These are phyloP conservation scores for Noctuana brunneofusca DNA, from an alignment of 2,888 invertebrate genomes.

Conservation along the genomic window DNA sequence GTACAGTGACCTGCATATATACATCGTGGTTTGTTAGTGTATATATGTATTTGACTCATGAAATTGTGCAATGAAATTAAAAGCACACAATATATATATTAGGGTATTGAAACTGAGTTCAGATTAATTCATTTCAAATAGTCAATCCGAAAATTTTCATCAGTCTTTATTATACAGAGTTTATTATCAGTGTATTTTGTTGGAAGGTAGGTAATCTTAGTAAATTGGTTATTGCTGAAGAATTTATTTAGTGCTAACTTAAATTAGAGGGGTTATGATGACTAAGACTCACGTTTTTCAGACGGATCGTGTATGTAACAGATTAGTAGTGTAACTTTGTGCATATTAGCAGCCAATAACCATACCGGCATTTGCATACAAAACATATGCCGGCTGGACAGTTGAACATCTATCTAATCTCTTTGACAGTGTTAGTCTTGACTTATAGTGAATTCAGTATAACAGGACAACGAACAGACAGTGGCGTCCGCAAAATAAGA, in stretches of 20 bases:
- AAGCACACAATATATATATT: not conserved
- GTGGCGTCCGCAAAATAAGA: slow-evolving; percentile 38
- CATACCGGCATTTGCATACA: slow-evolving; percentile 54
- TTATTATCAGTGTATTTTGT: not conserved
- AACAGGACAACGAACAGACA: slow-evolving; percentile 44
- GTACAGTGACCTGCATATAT: not conserved
- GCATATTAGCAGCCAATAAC: slow-evolving; percentile 46
- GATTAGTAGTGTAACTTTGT: not conserved
- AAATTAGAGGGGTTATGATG: not conserved
- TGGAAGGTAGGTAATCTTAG: not conserved
- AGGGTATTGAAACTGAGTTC: too few species aligned
- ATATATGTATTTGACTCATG: not conserved
- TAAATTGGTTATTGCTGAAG: not conserved
- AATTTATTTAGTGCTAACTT: not conserved
- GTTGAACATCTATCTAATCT: too few species aligned
- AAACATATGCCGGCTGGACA: slow-evolving; percentile 66
- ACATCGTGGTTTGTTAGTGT: not conserved
- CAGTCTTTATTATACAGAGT: too few species aligned
- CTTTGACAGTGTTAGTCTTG: slow-evolving; percentile 58
- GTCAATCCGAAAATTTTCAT: too few species aligned
- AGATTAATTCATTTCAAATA: not conserved
- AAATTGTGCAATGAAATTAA: not conserved
- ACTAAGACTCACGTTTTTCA: not conserved
- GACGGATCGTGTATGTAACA: not conserved
- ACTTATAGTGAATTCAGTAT: slow-evolving; percentile 58